Evolutionary conservation across 2,113 vertebrate genomes (phyloP), one percentile per base, ranked within the genome.

Genomic region (Chiloscyllium plagiosum): DNA sequence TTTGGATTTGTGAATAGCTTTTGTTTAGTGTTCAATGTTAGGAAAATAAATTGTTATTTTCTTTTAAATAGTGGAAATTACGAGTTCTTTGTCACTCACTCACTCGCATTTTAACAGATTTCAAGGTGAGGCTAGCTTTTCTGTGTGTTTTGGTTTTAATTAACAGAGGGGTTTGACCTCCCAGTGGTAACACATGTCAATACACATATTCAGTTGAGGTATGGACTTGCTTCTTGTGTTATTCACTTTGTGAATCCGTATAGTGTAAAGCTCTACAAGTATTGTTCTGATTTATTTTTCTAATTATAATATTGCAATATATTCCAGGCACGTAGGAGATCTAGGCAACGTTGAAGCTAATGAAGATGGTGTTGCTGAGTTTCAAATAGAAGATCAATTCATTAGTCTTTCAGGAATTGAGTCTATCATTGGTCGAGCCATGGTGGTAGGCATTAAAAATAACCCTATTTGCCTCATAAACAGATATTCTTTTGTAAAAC

Each of bases 251-350:
- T 93, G 37, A 68, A 19, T 42, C 29, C 20, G 68, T n/a, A 3
- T 13, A 69, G 12, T 61, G 56, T 69, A 70, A 42, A 66, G 61
- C 2, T 13, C 12, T n/a, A 86, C 83, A 93, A 94, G 61, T 29
- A 37, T 68, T 94, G 24, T 42, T 69, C 1, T 47, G 90, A 66
- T 22, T 68, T 66, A 15, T 94, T 94, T 72, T 70, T 68, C 68
- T 94, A 94, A 83, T 37, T 15, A 37, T 83, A 83, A 22, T 83
- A 83, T 83, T 83, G 80, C 20, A 42, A 72, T 94, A 47, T 47
- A 70, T 70, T 94, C 66, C 56, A 96, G 96, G 89, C 96, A 96
- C 8, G 96, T 96, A 24, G 96, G 96, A 61, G 96, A 96, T 70
- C 89, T 96, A 17, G 96, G 96, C 24, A 96, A 96, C n/a, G 33